Evolutionary conservation across 1,140 invertebrate genomes (phyloP), one percentile per base, ranked within the genome.

Genomic region (Caenorhabditis brenneri): DNA sequence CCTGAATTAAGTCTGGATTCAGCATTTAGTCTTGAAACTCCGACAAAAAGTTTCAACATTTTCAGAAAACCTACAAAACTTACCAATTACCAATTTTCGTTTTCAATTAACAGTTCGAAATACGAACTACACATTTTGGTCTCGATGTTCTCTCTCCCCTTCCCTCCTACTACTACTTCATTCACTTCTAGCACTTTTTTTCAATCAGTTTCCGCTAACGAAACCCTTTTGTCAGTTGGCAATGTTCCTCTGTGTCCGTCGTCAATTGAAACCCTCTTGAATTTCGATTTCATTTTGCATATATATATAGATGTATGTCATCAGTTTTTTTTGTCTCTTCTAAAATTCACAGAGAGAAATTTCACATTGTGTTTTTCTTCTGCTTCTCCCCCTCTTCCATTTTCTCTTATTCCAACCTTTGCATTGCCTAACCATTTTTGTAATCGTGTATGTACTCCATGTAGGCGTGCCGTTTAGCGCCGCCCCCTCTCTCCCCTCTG

Each of bases 261-360:
- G 65, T 74, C 65, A 74, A 74, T 74, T 74, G 65, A 74, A 74
- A 74, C 36, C 65, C 65, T 74, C 65, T 74, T 74, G 65, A 74
- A 74, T 74, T 42, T 74, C 65, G 36, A 74, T 74, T 74, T 74
- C 65, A 74, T 74, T 74, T 42, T 9, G 33, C 36, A 74, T 74
- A 74, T 42, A 51, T 65, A 65, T 16, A 74, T 74, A 74, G 12
- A 55, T 74, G 24, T 16, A 42, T 74, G 58, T 36, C 58, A 74
- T 74, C 65, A 39, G 65, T 65, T 22, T 36, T 27, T 58, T 24
- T 65, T 12, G 2, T 46, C 36, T 74, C 22, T 27, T 31, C n/a
- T 31, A 15, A 74, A 74, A 74, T 42, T 74, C 15, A 74, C 36
- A 74, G 36, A 74, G 12, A 15, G 29, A 74, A n/a, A n/a, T n/a